phyloP scores from a whole-genome alignment of 2,113 vertebrate genomes.

The Pyrgilauda ruficollis region DNA sequence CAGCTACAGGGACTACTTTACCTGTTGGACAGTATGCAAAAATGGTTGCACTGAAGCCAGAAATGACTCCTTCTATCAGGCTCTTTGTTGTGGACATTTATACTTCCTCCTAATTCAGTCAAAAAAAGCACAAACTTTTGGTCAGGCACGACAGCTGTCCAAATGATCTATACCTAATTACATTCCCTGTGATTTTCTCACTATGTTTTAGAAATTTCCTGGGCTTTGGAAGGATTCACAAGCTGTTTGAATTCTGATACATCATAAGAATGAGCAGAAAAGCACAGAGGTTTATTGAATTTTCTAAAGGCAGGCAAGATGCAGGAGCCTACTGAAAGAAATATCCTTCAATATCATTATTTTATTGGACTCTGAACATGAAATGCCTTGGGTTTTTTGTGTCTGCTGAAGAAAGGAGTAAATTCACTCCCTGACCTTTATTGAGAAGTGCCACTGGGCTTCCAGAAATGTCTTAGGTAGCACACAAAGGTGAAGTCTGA shows the following conservation, averaged over 20 bases:
- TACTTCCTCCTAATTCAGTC: conserved; percentile 61
- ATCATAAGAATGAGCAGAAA: conserved; percentile 5
- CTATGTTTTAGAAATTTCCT: background rate
- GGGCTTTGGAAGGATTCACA: background rate
- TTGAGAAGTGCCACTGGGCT: background rate
- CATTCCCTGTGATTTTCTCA: background rate
- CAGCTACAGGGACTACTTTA: background rate
- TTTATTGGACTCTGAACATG: background rate
- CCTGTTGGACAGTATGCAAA: conserved; percentile 73
- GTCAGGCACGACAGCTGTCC: background rate
- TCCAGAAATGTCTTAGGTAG: background rate
- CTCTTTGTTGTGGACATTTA: conserved; percentile 62
- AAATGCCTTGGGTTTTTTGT: background rate
- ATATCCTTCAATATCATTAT: background rate
- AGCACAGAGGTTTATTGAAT: background rate
- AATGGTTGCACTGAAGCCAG: conserved; percentile 68
- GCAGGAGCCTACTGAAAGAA: background rate
- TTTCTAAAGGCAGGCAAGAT: background rate
- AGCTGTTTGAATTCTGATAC: background rate
- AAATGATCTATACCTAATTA: background rate
- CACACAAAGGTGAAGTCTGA: background rate
- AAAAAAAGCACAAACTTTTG: background rate
- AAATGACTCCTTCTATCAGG: conserved; percentile 67
- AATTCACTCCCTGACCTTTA: background rate
- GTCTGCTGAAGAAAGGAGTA: background rate